Evolutionary conservation across 2,888 invertebrate genomes (phyloP).

Genomic region (Odontothrips loti): DNA sequence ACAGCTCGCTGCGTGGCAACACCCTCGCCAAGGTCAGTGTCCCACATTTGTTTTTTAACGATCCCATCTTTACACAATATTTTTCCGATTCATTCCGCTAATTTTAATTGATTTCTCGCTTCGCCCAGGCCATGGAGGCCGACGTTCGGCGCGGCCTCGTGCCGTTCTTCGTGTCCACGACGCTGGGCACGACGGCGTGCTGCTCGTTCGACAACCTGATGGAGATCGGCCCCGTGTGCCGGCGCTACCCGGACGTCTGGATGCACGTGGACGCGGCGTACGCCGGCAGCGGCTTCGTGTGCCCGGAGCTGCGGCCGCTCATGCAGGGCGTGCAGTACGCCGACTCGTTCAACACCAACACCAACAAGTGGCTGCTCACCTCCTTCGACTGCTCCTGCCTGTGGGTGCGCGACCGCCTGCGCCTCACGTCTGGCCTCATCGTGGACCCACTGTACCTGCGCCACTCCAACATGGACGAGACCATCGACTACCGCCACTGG

Average conservation of each 20-base stretch:
- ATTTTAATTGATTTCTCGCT: too few relatives aligned
- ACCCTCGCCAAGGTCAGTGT: constrained; percentile 52
- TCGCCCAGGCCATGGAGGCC: constrained; percentile 58
- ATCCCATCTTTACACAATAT: too few relatives aligned
- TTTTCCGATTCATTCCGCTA: too few relatives aligned
- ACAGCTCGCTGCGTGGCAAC: constrained; percentile 60
- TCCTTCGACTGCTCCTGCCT: constrained; percentile 82
- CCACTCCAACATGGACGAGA: constrained; percentile 56
- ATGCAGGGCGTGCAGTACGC: constrained; percentile 63
- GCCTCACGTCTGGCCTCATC: constrained; percentile 70
- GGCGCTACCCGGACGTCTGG: constrained; percentile 63
- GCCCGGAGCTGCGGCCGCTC: constrained; percentile 70
- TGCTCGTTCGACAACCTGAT: constrained; percentile 78
- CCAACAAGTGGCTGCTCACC: constrained; percentile 81
- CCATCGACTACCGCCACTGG: constrained; percentile 75
- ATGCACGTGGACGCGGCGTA: constrained; percentile 85
- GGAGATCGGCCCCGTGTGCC: constrained; percentile 71
- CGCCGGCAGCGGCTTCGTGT: constrained; percentile 79
- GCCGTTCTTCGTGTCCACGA: constrained; percentile 79
- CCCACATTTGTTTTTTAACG: neutral
- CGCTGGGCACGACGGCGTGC: constrained; percentile 77
- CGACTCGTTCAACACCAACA: constrained; percentile 82
- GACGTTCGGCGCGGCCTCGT: constrained; percentile 69
- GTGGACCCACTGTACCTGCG: constrained; percentile 83
- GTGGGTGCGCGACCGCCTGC: constrained; percentile 74